A percentile compares a stretch with the other conserved stretches of the same genome.
Evolutionary conservation across 2,888 invertebrate species (phyloP).

Genomic region (Rhingia rostrata): DNA sequence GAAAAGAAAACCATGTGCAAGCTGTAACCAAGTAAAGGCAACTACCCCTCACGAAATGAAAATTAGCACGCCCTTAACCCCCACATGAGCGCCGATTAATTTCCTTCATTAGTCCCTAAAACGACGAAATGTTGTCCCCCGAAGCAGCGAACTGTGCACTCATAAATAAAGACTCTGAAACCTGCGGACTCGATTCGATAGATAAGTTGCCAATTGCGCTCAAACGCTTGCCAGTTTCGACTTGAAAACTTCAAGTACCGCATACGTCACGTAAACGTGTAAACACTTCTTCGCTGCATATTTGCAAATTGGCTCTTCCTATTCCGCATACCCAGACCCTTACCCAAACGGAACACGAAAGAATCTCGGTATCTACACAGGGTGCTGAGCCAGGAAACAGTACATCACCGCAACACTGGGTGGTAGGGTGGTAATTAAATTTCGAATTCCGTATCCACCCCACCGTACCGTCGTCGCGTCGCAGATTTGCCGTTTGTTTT

Average conservation of each 20-base stretch:
- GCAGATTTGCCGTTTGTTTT: slow-evolving; percentile 12
- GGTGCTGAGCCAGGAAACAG: slow-evolving; percentile 19
- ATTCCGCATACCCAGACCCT: not conserved
- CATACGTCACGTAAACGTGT: slow-evolving; percentile 34
- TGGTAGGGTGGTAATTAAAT: slow-evolving; percentile 39
- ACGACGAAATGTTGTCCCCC: slow-evolving; percentile 3
- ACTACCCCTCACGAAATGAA: slow-evolving; percentile 35
- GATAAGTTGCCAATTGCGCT: slow-evolving; percentile 31
- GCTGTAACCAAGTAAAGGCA: slow-evolving; percentile 5
- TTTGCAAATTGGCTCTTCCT: slow-evolving; percentile 39
- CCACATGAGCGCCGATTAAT: slow-evolving; percentile 33
- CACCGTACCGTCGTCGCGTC: not conserved
- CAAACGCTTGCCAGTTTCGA: not conserved
- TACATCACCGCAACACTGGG: slow-evolving; percentile 21
- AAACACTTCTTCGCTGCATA: slow-evolving; percentile 45
- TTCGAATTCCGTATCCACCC: slow-evolving; percentile 5
- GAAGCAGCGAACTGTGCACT: not conserved
- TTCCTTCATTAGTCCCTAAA: slow-evolving; percentile 39
- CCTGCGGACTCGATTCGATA: slow-evolving; percentile 21
- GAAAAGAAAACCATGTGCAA: slow-evolving; percentile 8
- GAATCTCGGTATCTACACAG: not conserved
- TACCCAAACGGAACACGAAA: not conserved
- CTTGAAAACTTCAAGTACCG: slow-evolving; percentile 10
- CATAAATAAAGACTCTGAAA: not conserved
- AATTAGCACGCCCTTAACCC: slow-evolving; percentile 18